These are phyloP conservation scores for Neofelis nebulosa DNA, from an alignment of 2,113 vertebrate genomes.

Conservation along the genomic window DNA sequence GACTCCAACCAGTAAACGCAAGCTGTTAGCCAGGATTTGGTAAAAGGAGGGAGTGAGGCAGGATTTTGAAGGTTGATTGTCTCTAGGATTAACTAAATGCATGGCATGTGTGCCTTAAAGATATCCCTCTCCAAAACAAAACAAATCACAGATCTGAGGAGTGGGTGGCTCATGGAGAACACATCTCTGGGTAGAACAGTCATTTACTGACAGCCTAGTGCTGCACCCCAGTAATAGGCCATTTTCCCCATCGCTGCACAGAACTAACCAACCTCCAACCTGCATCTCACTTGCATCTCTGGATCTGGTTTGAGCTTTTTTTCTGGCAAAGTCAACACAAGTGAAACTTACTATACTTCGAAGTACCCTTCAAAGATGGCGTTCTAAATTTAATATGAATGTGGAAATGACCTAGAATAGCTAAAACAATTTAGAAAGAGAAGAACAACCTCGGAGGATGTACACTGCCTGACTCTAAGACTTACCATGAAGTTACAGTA, in stretches of 20 bases:
- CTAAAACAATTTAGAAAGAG: not conserved
- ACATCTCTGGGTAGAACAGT: not conserved
- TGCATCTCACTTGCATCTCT: constrained; percentile 31
- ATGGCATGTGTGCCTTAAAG: constrained; percentile 27
- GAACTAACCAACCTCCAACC: constrained; percentile 51
- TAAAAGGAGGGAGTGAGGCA: not conserved
- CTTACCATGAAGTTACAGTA: not conserved
- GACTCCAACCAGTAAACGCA: not conserved
- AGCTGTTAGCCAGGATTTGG: not conserved
- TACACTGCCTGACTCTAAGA: not conserved
- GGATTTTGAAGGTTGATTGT: not conserved
- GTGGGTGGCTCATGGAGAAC: not conserved
- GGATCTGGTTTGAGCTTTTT: constrained; percentile 28
- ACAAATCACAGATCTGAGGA: constrained; percentile 45
- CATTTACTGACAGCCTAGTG: constrained; percentile 27
- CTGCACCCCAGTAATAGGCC: constrained; percentile 17
- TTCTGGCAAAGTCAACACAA: not conserved
- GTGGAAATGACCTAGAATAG: not conserved
- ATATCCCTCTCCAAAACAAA: constrained; percentile 52
- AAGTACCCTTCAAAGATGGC: not conserved
- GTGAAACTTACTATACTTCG: not conserved
- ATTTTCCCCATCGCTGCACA: constrained; percentile 57
- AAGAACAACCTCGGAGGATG: not conserved
- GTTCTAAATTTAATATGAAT: constrained; percentile 48
- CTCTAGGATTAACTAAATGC: not conserved